A percentile compares a stretch with the other conserved stretches of the same genome.
Conservation (phyloP, 2,888 invertebrate genomes). For the Andrena fulva region DNA sequence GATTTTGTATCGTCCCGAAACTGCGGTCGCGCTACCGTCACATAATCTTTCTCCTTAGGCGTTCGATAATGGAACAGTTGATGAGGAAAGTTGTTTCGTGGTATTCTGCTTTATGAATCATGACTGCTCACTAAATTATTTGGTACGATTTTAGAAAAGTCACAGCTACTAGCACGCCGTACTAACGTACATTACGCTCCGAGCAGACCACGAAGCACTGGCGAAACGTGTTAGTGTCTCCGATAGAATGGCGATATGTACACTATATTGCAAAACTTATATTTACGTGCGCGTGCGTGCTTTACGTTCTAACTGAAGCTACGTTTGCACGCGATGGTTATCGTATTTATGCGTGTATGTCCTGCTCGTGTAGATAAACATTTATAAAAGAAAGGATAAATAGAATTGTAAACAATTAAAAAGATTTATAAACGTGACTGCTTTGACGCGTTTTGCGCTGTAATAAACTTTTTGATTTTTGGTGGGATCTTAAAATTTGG, state of each 20-base stretch:
- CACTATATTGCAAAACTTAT: slow-evolving; percentile 2
- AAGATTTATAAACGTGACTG: too few relatives aligned
- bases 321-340: not conserved
- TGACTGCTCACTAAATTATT: slow-evolving; percentile 4
- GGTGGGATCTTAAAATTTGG: too few relatives aligned
- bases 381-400: too few relatives aligned
- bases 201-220: slow-evolving; percentile 1
- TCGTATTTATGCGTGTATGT: not conserved
- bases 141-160: not conserved
- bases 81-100: not conserved
- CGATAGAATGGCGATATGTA: slow-evolving; percentile 31
- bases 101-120: slow-evolving; percentile 9
- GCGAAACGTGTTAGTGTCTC: slow-evolving; percentile 17
- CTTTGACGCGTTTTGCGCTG: too few relatives aligned
- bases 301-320: slow-evolving; percentile 19
- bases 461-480: too few relatives aligned
- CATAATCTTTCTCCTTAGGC: slow-evolving; percentile 16
- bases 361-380: too few relatives aligned
- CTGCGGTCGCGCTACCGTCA: slow-evolving; percentile 21
- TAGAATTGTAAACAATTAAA: too few relatives aligned
- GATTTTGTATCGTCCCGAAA: not conserved
- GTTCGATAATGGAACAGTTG: not conserved
- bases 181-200: not conserved
- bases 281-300: slow-evolving; percentile 31
- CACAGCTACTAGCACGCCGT: not conserved